Conservation (phyloP, 53 echinoderm and acorn worm genomes). For the Stichopus horrens region DNA sequence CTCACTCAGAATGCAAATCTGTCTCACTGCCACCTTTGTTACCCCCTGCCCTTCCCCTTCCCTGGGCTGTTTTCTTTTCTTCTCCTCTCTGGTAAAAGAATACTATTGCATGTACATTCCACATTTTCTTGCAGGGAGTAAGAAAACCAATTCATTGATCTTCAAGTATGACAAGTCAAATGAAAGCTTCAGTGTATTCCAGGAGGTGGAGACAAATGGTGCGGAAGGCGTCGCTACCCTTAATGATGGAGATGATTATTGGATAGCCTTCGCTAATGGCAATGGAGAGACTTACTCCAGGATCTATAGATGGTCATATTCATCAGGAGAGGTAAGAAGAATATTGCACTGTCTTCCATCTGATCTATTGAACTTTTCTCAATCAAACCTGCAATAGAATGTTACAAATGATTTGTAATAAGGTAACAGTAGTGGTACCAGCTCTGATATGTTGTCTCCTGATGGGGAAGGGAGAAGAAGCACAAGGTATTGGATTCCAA, state of each 20-base stretch:
- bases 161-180: constrained; percentile 29
- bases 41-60: no score
- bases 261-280: constrained; percentile 28
- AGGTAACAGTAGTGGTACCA: no score
- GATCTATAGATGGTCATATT: constrained; percentile 7
- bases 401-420: no score
- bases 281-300: constrained; percentile 20
- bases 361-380: background rate
- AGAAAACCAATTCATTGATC: constrained; percentile 46
- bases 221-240: constrained; percentile 15
- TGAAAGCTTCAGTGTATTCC: constrained; percentile 40
- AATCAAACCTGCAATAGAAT: background rate
- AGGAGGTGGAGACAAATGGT: constrained; percentile 48
- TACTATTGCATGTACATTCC: no score
- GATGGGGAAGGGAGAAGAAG: no score
- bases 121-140: constrained; percentile 31
- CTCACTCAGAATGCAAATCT: no score
- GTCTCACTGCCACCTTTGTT: no score
- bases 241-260: constrained; percentile 7
- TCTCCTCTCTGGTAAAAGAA: no score
- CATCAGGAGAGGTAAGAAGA: background rate
- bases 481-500: no score
- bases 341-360: background rate
- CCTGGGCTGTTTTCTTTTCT: no score
- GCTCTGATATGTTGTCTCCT: no score